Base-by-base conservation (phyloP, 2,113 vertebrate species). In the Neogale vison region DNA sequence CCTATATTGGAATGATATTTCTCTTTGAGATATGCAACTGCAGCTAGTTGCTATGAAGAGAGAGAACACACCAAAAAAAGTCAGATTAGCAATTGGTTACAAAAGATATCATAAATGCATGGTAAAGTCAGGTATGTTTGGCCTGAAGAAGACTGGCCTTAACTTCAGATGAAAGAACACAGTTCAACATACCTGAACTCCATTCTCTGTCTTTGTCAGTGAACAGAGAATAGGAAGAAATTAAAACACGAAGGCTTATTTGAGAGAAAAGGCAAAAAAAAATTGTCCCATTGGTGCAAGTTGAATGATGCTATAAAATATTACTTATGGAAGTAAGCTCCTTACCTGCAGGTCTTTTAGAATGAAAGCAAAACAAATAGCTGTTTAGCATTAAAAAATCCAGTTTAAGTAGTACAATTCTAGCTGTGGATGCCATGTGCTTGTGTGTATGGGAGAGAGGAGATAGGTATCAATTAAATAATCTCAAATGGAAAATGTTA, bases 281-380 rank as follows among this genome's bases (percentile, higher is more conserved):
- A 85, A 29, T 23, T 57, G 3, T 81, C 47, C 36, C 17, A 15
- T 3, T 97, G 52, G 20, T 82, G 12, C 26, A 93, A 92, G 21
- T 21, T 74, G 42, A 92, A 92, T 90, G 29, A 93, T 83, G 74
- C 42, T 86, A 92, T 69, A 88, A 96, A 96, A 90, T 84, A 92
- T 82, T 91, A n/a, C 55, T 12, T 83, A 31, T 81, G 65, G 74
- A 92, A 79, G 17, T 65, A 90, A 84, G 82, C 29, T 90, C 21
- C 23, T 65, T 79, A 90, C 29, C 34, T 88, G 10, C 36, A 93
- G 5, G 24, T 89, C 52, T 90, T 85, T 82, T 82, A 91, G 93
- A 93, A 69, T 63, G 77, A 86, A 95, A 96, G 57, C 12, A 88
- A 95, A 96, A 94, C 72, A 11, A 85, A 93, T 26, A 94, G 17